Percentiles rank a stretch among this genome's conserved stretches.
Conservation (phyloP, 2,113 vertebrate genomes). For the Zingel zingel region DNA sequence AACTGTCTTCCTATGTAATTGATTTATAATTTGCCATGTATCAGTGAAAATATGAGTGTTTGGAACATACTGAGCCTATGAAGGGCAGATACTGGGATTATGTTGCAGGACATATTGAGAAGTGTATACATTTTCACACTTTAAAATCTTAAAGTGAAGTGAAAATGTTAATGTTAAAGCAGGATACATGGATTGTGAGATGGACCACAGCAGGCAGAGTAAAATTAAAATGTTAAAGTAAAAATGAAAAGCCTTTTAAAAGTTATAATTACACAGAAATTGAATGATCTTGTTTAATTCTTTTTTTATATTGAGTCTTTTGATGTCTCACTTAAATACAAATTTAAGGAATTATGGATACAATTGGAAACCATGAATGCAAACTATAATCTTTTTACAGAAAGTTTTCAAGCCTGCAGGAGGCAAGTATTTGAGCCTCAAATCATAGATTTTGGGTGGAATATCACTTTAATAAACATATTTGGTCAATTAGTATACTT, state of each 20-base stretch:
- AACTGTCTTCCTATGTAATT: neutral
- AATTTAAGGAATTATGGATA: neutral
- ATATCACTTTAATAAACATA: neutral
- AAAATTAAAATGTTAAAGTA: neutral
- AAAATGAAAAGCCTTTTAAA: neutral
- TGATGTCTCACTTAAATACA: neutral
- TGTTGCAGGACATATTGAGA: neutral
- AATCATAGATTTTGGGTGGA: neutral
- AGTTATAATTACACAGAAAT: neutral
- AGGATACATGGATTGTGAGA: neutral
- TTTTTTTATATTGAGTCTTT: neutral
- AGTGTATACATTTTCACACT: neutral
- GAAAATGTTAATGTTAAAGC: neutral
- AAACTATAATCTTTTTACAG: neutral
- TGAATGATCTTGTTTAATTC: neutral
- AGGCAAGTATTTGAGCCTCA: neutral
- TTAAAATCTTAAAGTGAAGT: neutral
- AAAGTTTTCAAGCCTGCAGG: neutral
- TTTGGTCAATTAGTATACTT: slow-evolving; percentile 4
- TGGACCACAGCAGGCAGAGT: neutral
- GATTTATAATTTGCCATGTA: neutral
- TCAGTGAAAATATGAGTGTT: neutral
- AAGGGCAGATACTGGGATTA: neutral
- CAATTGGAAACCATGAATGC: neutral
- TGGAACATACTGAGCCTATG: neutral